Conservation (phyloP, 2,797 vertebrate genomes). For the Nyctalus aviator region DNA sequence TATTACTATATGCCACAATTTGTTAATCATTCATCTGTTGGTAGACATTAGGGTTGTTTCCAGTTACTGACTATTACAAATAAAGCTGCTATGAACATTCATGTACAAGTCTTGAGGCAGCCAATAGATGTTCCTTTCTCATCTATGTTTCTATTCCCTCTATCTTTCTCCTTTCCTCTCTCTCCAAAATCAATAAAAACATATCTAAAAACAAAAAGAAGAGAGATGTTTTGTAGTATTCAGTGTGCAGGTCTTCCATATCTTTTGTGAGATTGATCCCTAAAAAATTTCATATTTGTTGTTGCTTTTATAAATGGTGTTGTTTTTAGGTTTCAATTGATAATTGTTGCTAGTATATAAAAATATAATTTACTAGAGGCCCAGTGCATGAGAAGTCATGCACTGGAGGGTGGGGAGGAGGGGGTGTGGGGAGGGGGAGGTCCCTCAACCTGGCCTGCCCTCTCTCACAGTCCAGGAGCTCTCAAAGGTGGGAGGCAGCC, state of each 20-base stretch:
- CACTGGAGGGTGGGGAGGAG: no score
- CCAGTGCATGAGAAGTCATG: no score
- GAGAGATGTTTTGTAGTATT: background rate
- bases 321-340: background rate
- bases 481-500: no score
- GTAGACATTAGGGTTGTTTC: background rate
- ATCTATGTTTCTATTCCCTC: no score
- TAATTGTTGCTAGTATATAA: background rate
- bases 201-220: no score
- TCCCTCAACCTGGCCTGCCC: no score
- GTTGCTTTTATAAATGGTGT: background rate
- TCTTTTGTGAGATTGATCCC: background rate
- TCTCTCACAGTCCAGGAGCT: no score
- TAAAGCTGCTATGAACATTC: background rate
- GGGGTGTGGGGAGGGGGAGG: no score
- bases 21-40: background rate
- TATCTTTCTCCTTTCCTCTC: no score
- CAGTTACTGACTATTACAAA: background rate
- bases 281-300: background rate
- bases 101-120: background rate
- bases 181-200: no score
- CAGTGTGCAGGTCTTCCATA: background rate
- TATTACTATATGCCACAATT: background rate
- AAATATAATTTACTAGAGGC: background rate
- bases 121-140: background rate